Evolutionary conservation across 2,888 invertebrate species (phyloP), one percentile per base, ranked within the genome.

Genomic region (Lutraria lutraria): DNA sequence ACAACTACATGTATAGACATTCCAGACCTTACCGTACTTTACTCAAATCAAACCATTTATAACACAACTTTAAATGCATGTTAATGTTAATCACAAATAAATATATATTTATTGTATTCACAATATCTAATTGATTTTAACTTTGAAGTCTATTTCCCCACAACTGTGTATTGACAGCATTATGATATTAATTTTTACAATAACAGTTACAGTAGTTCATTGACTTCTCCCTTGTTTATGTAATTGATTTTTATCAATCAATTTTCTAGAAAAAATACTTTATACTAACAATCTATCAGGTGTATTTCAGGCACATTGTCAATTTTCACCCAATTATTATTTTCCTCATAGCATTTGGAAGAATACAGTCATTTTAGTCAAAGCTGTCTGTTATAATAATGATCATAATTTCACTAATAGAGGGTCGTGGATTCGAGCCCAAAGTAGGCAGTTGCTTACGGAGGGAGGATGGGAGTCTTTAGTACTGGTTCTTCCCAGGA

Each of bases 131-230:
- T 68, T 68, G 63, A 68, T 68, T 68, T 25, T 25, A 68, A 25
- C 63, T 25, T 60, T 60, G 2, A 15, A 60, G 60, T 60, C 19
- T 60, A n/a, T 19, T 60, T 21, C 21, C 15, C 16, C 19, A 60
- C 21, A 21, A n/a, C 21, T 21, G 60, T 1, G 63, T 68, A 68
- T 68, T 68, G 63, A 68, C 63, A 68, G 63, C 63, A 25, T 68
- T 68, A 68, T 68, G 63, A 25, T 68, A 68, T 68, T 68, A 68
- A 68, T 68, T 68, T 68, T 68, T 25, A 68, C 25, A 10, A 68
- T 25, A 25, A 68, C 63, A 25, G n/a, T 25, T 8, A 68, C 63
- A 25, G n/a, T 68, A 68, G 63, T 68, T 25, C 63, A 68, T n/a
- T 68, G 63, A 68, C 63, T 25, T 68, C 25, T 3, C 25, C 25